phyloP scores from a whole-genome alignment of 2,797 vertebrate genomes.

The Typhlichthys subterraneus region DNA sequence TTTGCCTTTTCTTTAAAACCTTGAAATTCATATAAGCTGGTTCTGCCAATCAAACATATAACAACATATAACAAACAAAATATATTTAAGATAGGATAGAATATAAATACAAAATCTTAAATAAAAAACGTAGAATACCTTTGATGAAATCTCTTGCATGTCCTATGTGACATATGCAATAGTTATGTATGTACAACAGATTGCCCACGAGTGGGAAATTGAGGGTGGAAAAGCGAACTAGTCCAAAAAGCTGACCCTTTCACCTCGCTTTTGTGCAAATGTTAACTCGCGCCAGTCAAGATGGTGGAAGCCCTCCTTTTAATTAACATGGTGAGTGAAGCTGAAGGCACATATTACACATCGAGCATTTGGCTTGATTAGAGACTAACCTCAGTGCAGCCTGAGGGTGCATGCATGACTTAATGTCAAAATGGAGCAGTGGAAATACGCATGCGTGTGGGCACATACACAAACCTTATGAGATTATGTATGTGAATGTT shows the following conservation, averaged over 20 bases:
- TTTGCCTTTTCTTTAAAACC: too few relatives aligned
- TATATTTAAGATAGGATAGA: too few relatives aligned
- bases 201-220: too few relatives aligned
- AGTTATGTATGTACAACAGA: too few relatives aligned
- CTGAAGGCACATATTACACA: conserved; percentile 54
- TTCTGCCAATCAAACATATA: too few relatives aligned
- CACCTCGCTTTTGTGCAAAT: conserved; percentile 16
- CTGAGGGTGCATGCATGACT: conserved; percentile 49
- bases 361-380: conserved; percentile 64
- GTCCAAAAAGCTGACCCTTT: too few relatives aligned
- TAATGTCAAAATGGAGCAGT: conserved; percentile 36
- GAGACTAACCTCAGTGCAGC: conserved; percentile 50
- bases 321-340: conserved; percentile 35
- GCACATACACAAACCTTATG: background rate
- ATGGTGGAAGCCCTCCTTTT: conserved; percentile 23
- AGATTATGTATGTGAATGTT: conserved; percentile 7
- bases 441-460: conserved; percentile 11
- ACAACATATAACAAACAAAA: too few relatives aligned
- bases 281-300: conserved; percentile 22
- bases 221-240: background rate
- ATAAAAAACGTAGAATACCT: too few relatives aligned
- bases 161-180: too few relatives aligned
- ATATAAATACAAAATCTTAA: too few relatives aligned
- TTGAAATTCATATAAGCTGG: too few relatives aligned
- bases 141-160: too few relatives aligned